Conservation (phyloP, 2,113 vertebrate genomes). For the Paedocypris sp. region DNA sequence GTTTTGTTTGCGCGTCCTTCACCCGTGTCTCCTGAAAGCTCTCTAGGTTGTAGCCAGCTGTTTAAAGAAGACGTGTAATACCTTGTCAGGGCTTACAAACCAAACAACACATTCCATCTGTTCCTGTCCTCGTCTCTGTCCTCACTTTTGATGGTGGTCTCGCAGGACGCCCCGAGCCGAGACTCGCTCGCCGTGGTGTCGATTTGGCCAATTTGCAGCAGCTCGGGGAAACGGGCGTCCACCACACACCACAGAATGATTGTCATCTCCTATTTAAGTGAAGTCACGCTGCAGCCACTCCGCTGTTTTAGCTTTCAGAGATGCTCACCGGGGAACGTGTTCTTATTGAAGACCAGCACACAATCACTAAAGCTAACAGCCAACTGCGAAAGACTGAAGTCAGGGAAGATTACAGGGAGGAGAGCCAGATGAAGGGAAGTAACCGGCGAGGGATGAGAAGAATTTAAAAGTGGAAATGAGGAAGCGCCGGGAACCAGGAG, state of each 20-base stretch:
- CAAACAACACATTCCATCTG: background rate
- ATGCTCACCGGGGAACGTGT: constrained; percentile 2
- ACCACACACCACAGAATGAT: constrained; percentile 23
- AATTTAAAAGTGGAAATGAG: constrained; percentile 1
- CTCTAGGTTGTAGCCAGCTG: background rate
- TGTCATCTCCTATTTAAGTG: constrained; percentile 25
- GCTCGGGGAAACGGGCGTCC: background rate
- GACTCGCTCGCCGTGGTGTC: background rate
- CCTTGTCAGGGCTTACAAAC: constrained; percentile 6
- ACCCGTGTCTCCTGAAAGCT: background rate
- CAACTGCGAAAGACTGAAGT: background rate
- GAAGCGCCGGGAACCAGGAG: background rate
- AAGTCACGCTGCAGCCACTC: background rate
- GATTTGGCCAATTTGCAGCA: constrained; percentile 19
- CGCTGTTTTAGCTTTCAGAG: constrained; percentile 10
- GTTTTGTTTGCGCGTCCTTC: background rate
- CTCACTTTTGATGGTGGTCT: background rate
- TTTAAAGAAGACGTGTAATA: constrained; percentile 4
- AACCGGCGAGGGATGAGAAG: background rate
- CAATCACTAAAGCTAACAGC: constrained; percentile 11
- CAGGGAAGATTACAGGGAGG: background rate
- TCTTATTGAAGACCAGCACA: constrained; percentile 9
- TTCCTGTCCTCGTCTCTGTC: background rate
- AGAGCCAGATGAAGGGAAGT: background rate
- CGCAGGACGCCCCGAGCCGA: background rate